These are phyloP conservation scores for Papilio gigon DNA, from an alignment of 2,888 invertebrate genomes.

Conservation along the genomic window DNA sequence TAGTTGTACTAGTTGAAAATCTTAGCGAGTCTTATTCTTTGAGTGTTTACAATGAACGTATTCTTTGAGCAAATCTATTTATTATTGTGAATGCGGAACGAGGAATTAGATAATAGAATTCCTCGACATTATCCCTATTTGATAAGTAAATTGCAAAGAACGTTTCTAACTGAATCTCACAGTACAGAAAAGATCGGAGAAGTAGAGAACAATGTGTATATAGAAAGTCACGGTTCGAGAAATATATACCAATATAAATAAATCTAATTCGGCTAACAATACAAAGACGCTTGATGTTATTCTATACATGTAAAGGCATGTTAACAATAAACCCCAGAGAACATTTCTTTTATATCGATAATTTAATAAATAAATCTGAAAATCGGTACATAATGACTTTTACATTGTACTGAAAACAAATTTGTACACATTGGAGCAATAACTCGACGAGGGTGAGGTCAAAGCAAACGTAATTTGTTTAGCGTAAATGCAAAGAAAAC, in stretches of 20 bases:
- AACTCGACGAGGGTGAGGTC: constrained; percentile 8
- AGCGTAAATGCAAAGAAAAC: constrained; percentile 42
- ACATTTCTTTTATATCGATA: background rate
- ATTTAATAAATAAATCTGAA: background rate
- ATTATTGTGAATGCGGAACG: constrained; percentile 5
- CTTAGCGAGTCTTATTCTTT: background rate
- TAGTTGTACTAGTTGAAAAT: background rate
- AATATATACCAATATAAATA: too few relatives aligned
- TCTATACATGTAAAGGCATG: background rate
- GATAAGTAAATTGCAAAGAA: background rate
- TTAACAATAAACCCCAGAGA: background rate
- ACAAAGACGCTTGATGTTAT: background rate
- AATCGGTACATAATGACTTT: constrained; percentile 11
- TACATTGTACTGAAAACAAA: background rate
- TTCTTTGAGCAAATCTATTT: background rate
- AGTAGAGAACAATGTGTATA: too few relatives aligned
- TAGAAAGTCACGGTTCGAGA: too few relatives aligned
- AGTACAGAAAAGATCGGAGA: too few relatives aligned
- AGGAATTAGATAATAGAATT: constrained; percentile 16
- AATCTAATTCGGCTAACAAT: background rate
- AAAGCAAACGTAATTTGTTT: constrained; percentile 37
- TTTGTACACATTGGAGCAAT: constrained; percentile 15
- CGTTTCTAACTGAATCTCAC: background rate
- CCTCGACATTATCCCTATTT: background rate
- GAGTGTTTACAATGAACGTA: background rate